Percentiles rank a stretch among this genome's conserved stretches.
Evolutionary conservation across 2,888 invertebrate species (phyloP).

Genomic region (Holacanthella duospinosa): DNA sequence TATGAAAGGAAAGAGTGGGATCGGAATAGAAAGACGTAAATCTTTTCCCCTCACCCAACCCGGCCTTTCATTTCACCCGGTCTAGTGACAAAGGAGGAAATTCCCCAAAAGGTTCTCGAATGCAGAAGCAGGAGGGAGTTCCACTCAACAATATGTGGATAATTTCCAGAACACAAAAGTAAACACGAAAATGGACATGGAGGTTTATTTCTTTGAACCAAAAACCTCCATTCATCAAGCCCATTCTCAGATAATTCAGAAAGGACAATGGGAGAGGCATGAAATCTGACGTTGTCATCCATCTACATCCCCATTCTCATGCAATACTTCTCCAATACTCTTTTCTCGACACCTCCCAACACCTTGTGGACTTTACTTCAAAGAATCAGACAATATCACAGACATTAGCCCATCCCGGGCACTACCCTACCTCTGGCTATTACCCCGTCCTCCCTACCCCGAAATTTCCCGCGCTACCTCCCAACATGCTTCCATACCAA

Average conservation of each 20-base stretch:
- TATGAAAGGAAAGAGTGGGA: neutral
- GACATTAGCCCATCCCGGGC: too few species aligned
- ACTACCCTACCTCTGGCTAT: too few species aligned
- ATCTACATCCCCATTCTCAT: neutral
- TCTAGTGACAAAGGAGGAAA: neutral
- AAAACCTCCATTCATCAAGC: neutral
- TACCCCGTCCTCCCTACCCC: too few species aligned
- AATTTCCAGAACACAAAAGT: conserved; percentile 28
- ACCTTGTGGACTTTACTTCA: neutral
- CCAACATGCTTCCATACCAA: too few species aligned
- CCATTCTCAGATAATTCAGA: neutral
- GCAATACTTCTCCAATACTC: neutral
- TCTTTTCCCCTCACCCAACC: neutral
- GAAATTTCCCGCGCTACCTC: too few species aligned
- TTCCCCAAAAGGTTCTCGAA: too few species aligned
- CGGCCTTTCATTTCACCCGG: neutral
- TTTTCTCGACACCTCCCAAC: neutral
- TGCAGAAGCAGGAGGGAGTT: too few species aligned
- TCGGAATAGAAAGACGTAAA: neutral
- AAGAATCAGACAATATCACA: neutral
- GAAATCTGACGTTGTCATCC: neutral
- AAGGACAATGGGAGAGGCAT: neutral
- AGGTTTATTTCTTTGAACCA: conserved; percentile 5
- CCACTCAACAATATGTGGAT: conserved; percentile 20
- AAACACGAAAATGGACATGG: conserved; percentile 22